Evolutionary conservation across 1,140 invertebrate species (phyloP).

Genomic region (honey bee (Apis mellifera)): DNA sequence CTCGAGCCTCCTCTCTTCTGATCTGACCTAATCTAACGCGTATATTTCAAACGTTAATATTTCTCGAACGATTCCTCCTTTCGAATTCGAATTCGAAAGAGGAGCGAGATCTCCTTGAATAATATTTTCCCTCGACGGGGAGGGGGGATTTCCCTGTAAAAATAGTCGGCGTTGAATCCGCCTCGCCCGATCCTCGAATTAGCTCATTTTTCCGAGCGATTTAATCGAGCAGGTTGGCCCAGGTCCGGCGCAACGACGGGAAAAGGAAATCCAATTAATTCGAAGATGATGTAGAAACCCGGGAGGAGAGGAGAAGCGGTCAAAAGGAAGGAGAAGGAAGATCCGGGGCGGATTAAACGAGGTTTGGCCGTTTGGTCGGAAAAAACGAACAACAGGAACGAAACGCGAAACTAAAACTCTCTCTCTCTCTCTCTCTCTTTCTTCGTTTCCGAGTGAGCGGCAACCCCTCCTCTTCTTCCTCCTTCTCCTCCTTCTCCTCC

Average conservation of each 20-base stretch:
- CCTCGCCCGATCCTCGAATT: constrained; percentile 15
- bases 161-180: not conserved
- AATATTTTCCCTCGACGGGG: not conserved
- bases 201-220: constrained; percentile 29
- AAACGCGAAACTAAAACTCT: constrained; percentile 30
- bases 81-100: no score
- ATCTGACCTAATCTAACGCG: no score
- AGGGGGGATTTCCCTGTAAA: not conserved
- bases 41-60: no score
- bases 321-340: not conserved
- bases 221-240: constrained; percentile 16
- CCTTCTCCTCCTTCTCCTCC: no score
- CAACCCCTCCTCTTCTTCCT: no score
- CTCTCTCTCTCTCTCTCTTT: not conserved
- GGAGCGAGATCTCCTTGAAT: no score
- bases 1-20: no score
- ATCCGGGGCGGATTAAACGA: constrained; percentile 20
- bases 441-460: constrained; percentile 38
- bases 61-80: no score
- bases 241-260: not conserved
- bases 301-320: not conserved
- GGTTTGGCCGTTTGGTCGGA: constrained; percentile 22
- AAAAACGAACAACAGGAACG: constrained; percentile 31
- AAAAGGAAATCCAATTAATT: constrained; percentile 50
- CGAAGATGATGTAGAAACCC: constrained; percentile 42